phyloP scores from a whole-genome alignment of 2,797 vertebrate genomes.

The Myotis findleyi region DNA sequence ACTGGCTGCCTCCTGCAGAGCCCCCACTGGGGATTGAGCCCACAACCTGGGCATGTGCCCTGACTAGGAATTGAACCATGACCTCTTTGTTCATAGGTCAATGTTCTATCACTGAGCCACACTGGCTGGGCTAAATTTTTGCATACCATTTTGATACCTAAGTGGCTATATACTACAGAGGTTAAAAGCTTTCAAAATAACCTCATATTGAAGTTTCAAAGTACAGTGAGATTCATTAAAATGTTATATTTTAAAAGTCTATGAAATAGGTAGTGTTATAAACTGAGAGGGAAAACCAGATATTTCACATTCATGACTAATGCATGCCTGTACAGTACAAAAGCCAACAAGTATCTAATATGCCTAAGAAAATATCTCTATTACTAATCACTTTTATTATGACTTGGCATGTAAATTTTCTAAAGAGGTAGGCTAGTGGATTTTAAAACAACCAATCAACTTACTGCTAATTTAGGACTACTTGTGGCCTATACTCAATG shows the following conservation, averaged over 20 bases:
- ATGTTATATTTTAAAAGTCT: conserved; percentile 8
- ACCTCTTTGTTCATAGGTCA: no score
- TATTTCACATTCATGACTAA: conserved; percentile 37
- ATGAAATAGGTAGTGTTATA: conserved; percentile 6
- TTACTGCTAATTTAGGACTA: conserved; percentile 22
- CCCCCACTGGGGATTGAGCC: no score
- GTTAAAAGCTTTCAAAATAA: conserved; percentile 27
- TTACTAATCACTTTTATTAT: neutral
- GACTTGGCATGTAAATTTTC: neutral
- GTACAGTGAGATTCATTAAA: neutral
- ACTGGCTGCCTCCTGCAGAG: no score
- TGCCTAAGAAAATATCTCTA: neutral
- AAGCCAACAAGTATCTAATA: neutral
- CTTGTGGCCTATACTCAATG: neutral
- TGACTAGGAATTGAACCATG: no score
- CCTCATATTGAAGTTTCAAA: neutral
- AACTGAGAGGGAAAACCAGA: neutral
- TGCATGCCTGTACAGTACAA: neutral
- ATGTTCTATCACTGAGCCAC: no score
- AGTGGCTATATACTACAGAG: neutral
- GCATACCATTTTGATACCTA: neutral
- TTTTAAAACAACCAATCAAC: conserved; percentile 22
- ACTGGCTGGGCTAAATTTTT: neutral
- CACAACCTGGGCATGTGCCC: no score
- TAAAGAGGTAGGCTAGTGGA: conserved; percentile 10